These are phyloP conservation scores for Sylvilagus bachmani DNA, from an alignment of 2,113 vertebrate species.

Conservation along the genomic window DNA sequence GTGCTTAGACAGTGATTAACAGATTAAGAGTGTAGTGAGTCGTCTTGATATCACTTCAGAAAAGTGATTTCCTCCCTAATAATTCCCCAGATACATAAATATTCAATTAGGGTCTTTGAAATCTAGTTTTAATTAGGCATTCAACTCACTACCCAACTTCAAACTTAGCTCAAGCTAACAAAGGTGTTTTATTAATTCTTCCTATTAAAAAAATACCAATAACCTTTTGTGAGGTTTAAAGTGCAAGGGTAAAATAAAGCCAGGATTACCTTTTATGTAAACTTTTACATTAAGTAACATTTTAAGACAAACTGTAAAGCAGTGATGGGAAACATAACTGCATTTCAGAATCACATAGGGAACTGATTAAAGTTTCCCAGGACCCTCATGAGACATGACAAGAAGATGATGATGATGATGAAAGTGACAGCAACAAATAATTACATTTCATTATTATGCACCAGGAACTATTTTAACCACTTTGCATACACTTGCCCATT, in stretches of 20 bases:
- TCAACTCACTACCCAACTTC: slow-evolving; percentile 59
- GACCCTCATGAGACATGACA: background rate
- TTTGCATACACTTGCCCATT: background rate
- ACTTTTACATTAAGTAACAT: slow-evolving; percentile 26
- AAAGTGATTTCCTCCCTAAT: slow-evolving; percentile 81
- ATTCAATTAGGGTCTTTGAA: slow-evolving; percentile 82
- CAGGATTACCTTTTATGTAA: slow-evolving; percentile 24
- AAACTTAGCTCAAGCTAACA: slow-evolving; percentile 57
- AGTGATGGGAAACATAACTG: slow-evolving; percentile 52
- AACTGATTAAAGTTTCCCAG: slow-evolving; percentile 14
- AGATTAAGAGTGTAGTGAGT: slow-evolving; percentile 65
- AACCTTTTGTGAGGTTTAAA: slow-evolving; percentile 36
- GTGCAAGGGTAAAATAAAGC: slow-evolving; percentile 21
- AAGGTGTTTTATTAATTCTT: slow-evolving; percentile 66
- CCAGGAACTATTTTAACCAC: background rate
- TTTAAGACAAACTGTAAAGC: slow-evolving; percentile 33
- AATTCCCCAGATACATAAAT: slow-evolving; percentile 80
- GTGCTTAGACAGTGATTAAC: slow-evolving; percentile 74
- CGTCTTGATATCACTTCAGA: slow-evolving; percentile 74
- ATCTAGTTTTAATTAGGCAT: slow-evolving; percentile 74
- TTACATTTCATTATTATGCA: background rate
- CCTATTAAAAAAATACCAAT: background rate
- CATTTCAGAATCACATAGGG: background rate
- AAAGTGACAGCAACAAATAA: background rate
- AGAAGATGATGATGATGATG: background rate